Evolutionary conservation across 2,113 vertebrate genomes (phyloP).

Genomic region (Mastomys coucha): DNA sequence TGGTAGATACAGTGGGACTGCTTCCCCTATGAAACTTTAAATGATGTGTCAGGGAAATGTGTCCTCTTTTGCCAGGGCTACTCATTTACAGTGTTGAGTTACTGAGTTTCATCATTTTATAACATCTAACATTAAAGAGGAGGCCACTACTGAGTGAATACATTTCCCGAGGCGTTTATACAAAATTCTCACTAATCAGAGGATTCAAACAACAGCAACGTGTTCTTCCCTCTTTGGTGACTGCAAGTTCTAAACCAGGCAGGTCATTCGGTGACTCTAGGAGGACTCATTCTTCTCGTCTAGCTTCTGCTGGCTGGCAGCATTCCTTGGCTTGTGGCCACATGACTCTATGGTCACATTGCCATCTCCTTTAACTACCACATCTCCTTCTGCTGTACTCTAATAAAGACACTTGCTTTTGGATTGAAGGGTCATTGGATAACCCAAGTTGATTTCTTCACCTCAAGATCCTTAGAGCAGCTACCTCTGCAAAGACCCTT

Average conservation of each 20-base stretch:
- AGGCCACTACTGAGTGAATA: background rate
- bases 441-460: background rate
- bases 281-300: background rate
- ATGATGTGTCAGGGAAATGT: background rate
- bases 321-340: slow-evolving; percentile 20
- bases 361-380: background rate
- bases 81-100: background rate
- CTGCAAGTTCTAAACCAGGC: background rate
- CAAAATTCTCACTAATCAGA: background rate
- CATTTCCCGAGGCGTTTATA: background rate
- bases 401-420: background rate
- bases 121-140: background rate
- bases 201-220: background rate
- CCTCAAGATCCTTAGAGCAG: background rate
- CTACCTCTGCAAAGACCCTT: slow-evolving; percentile 1
- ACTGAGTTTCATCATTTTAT: background rate
- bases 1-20: background rate
- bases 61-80: background rate
- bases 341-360: background rate
- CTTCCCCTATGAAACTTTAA: background rate
- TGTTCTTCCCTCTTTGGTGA: background rate
- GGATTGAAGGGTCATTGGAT: background rate
- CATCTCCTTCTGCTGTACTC: background rate
- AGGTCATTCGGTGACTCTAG: background rate
- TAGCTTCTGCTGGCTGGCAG: background rate